A percentile compares a stretch with the other conserved stretches of the same genome.
These are phyloP conservation scores for Bilobella aurantiaca DNA, from an alignment of 1,140 invertebrate species.

Conservation along the genomic window DNA sequence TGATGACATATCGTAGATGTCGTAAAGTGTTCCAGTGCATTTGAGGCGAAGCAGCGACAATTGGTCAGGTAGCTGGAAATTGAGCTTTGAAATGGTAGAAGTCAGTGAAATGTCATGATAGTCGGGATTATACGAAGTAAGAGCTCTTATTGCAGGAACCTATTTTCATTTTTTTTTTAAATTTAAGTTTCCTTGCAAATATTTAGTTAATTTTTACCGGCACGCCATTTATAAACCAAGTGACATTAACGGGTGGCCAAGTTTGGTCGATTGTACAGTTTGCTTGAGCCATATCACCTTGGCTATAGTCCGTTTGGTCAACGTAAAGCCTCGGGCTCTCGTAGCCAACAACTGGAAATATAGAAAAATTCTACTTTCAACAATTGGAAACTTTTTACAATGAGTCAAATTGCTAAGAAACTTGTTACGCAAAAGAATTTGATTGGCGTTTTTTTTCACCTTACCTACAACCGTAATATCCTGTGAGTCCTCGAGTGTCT, in stretches of 20 bases:
- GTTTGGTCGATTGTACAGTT: constrained; percentile 30
- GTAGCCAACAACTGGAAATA: constrained; percentile 25
- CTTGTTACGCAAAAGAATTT: constrained; percentile 10
- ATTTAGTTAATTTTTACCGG: constrained; percentile 17
- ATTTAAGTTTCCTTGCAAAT: background rate
- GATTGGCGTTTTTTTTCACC: constrained; percentile 3
- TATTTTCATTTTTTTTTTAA: background rate
- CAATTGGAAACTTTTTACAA: too few relatives aligned
- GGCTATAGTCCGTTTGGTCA: constrained; percentile 27
- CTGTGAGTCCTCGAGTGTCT: constrained; percentile 27
- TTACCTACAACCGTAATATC: constrained; percentile 29
- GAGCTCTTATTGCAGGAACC: background rate
- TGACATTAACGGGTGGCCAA: constrained; percentile 29
- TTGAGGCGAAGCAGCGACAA: constrained; percentile 8
- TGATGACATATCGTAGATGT: constrained; percentile 24
- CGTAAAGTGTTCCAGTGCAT: constrained; percentile 17
- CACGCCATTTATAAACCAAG: constrained; percentile 33
- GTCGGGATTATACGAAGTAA: background rate
- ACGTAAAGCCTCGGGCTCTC: constrained; percentile 26
- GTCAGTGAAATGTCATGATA: background rate
- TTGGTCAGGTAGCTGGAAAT: constrained; percentile 10
- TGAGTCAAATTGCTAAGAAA: too few relatives aligned
- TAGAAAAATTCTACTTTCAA: background rate
- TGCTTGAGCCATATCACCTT: constrained; percentile 26
- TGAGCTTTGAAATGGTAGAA: constrained; percentile 9